Base-by-base conservation (phyloP, 2,797 vertebrate genomes). In the Chelmon rostratus region DNA sequence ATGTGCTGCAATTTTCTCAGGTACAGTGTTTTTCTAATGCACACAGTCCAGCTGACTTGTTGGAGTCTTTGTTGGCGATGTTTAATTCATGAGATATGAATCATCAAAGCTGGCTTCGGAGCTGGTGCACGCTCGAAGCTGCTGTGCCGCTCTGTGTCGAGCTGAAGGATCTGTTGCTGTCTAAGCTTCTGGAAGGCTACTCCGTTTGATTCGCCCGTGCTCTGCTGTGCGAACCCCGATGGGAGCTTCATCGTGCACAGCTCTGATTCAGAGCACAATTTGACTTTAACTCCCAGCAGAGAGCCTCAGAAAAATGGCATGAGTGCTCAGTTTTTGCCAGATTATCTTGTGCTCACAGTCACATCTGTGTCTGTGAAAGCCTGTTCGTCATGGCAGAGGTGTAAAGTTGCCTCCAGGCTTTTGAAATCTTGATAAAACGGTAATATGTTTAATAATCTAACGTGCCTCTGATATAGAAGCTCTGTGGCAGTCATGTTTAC, bases 21-120 rank as follows among this genome's bases (percentile, higher is more conserved):
- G 82, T 86, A 75, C 61, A 31, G 66, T 44, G 67, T 68, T 79
- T 68, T 70, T 80, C 40, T 38, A 16, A 71, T 52, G 68, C 47
- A 13, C 68, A 53, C 25, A 15, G 40, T 73, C 70, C 76, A 62
- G 87, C 82, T 79, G 86, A 89, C 91, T 90, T 68, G 68, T 87
- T 73, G 70, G 66, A 77, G 77, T 82, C 79, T 81, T 64, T 62
- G 78, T 66, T 70, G 61, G 5, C 10, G 21, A 78, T 92, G 86
- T 91, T 92, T 91, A 91, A 93, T 93, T 92, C 81, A 90, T 89
- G 74, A 91, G 67, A 59, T 70, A 21, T 88, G 88, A 89, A 86
- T 90, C 91, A 88, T 90, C 92, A 88, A 63, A 88, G 85, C 73
- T 40, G 19, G n/a, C 64, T 13, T 5, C 33, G 52, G 73, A 68